phyloP scores from a whole-genome alignment of 2,797 vertebrate species.

The Hyperoplus immaculatus region DNA sequence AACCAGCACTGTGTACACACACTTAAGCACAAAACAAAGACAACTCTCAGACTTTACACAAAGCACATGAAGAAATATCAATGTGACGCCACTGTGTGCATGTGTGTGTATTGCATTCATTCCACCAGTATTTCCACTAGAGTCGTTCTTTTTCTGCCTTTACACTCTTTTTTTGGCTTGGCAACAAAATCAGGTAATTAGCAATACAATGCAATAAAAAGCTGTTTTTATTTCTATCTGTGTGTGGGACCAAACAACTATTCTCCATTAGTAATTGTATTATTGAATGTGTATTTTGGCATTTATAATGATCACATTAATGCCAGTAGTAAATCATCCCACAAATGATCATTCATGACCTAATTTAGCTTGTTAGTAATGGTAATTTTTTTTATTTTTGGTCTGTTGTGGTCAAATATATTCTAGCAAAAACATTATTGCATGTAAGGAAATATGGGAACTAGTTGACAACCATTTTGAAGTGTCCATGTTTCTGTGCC shows the following conservation, averaged over 20 bases:
- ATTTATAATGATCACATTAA: not conserved
- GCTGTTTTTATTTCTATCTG: not conserved
- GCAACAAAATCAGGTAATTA: not conserved
- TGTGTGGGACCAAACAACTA: not conserved
- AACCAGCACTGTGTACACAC: not conserved
- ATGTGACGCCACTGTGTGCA: not conserved
- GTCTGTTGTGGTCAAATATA: not conserved
- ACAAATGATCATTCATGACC: not conserved
- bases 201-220: not conserved
- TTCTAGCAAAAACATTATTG: not conserved
- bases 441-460: not conserved
- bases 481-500: not conserved
- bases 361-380: not conserved
- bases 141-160: not conserved
- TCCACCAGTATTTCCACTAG: not conserved
- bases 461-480: not conserved
- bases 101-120: not conserved
- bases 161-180: not conserved
- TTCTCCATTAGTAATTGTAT: not conserved
- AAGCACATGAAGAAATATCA: not conserved
- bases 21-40: not conserved
- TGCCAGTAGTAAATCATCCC: not conserved
- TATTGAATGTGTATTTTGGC: not conserved
- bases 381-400: not conserved
- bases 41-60: not conserved